A percentile compares a stretch with the other conserved stretches of the same genome.
These are phyloP conservation scores for Lepus americanus DNA, from an alignment of 2,113 vertebrate species.

Conservation along the genomic window DNA sequence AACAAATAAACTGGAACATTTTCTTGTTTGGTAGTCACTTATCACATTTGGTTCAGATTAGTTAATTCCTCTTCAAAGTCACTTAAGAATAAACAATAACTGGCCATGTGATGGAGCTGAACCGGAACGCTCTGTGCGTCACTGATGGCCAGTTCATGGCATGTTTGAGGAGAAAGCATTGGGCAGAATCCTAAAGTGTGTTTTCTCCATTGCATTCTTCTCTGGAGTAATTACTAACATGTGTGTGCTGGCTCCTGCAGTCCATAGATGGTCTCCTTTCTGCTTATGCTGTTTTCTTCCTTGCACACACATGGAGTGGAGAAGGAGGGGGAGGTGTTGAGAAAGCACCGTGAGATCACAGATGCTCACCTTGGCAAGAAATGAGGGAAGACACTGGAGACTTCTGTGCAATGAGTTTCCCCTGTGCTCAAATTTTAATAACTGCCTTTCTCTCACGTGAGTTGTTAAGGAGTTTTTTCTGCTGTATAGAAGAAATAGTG, in stretches of 20 bases:
- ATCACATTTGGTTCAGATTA: neutral
- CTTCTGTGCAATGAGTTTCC: neutral
- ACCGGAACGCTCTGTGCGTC: neutral
- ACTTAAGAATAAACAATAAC: neutral
- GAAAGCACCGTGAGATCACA: neutral
- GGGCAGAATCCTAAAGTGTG: neutral
- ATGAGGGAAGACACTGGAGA: neutral
- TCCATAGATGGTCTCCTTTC: neutral
- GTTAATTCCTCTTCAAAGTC: neutral
- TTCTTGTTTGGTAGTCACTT: neutral
- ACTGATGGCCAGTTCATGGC: no score
- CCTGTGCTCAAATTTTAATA: slow-evolving; percentile 19
- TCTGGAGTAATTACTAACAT: neutral
- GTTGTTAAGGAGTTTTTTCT: neutral
- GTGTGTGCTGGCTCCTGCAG: neutral
- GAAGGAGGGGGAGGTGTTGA: neutral
- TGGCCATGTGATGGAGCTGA: neutral
- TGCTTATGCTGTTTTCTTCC: neutral
- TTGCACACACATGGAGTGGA: neutral
- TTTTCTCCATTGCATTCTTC: neutral
- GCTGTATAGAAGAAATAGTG: neutral
- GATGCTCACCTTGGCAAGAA: neutral
- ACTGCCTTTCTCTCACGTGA: neutral
- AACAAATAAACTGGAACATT: neutral
- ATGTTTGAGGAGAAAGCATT: neutral